These are phyloP conservation scores for Tachycineta bicolor DNA, from an alignment of 2,113 vertebrate species.

Conservation along the genomic window DNA sequence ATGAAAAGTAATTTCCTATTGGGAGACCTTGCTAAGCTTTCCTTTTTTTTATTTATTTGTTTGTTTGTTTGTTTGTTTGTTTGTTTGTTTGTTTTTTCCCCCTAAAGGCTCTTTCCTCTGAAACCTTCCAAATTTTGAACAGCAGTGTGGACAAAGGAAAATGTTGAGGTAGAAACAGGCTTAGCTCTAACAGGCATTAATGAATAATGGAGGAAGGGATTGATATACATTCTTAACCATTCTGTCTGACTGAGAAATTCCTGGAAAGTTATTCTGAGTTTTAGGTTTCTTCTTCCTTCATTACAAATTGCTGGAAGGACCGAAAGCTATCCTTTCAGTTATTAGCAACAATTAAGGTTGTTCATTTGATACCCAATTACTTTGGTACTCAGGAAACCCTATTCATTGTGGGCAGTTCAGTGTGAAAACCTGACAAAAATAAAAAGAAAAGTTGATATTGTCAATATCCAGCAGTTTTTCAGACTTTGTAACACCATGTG, in stretches of 20 bases:
- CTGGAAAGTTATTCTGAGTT: conserved; percentile 14
- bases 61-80: too few species aligned
- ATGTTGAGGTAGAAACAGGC: not conserved
- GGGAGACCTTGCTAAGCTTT: not conserved
- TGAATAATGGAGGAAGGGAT: not conserved
- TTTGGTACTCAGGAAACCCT: conserved; percentile 15
- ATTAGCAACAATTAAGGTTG: conserved; percentile 35
- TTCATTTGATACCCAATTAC: conserved; percentile 43
- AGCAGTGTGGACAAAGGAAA: not conserved
- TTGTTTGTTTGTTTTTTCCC: too few species aligned
- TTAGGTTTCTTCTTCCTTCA: not conserved
- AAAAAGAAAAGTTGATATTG: not conserved
- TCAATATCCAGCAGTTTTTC: not conserved
- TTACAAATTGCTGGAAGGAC: not conserved
- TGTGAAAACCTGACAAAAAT: conserved; percentile 50
- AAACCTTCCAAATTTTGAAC: not conserved
- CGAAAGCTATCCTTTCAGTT: conserved; percentile 13
- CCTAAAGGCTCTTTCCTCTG: not conserved
- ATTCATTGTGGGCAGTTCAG: conserved; percentile 22
- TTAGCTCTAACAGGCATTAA: not conserved
- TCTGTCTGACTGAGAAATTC: not conserved
- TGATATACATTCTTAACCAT: not conserved
- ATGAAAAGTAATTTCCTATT: not conserved
- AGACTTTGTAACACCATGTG: not conserved
- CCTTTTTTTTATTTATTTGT: not conserved